Conservation (phyloP, 2,888 invertebrate genomes). For the Theodoxus fluviatilis region DNA sequence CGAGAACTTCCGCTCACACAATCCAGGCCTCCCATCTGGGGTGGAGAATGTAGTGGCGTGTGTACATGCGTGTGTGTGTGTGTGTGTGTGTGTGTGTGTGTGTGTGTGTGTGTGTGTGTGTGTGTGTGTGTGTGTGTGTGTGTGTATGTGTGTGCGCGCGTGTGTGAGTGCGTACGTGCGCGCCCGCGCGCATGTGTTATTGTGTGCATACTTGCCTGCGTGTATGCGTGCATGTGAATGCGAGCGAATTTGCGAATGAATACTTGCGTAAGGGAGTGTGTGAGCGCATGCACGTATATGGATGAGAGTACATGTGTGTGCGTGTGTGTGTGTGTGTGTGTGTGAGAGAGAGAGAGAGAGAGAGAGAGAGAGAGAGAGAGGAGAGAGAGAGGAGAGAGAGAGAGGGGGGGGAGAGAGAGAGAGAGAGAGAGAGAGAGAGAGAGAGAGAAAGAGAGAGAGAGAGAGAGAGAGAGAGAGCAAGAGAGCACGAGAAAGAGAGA, state of each 20-base stretch:
- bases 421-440: conserved; percentile 4
- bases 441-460: background rate
- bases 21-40: no score
- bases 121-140: conserved; percentile 15
- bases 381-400: background rate
- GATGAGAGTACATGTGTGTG: background rate
- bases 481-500: background rate
- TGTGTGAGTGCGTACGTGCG: conserved; percentile 8
- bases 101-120: background rate
- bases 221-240: conserved; percentile 7
- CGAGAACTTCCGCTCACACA: no score
- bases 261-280: background rate
- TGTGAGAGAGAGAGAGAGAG: conserved; percentile 17
- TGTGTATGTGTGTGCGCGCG: background rate
- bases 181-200: background rate
- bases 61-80: no score
- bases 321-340: background rate
- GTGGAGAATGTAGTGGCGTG: no score
- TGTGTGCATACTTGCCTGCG: background rate
- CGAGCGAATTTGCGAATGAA: background rate
- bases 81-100: no score
- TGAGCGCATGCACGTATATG: background rate
- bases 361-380: background rate
- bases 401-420: background rate
- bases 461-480: background rate